These are phyloP conservation scores for Sceliomorpha sp. DNA, from an alignment of 2,888 invertebrate species.

Conservation along the genomic window DNA sequence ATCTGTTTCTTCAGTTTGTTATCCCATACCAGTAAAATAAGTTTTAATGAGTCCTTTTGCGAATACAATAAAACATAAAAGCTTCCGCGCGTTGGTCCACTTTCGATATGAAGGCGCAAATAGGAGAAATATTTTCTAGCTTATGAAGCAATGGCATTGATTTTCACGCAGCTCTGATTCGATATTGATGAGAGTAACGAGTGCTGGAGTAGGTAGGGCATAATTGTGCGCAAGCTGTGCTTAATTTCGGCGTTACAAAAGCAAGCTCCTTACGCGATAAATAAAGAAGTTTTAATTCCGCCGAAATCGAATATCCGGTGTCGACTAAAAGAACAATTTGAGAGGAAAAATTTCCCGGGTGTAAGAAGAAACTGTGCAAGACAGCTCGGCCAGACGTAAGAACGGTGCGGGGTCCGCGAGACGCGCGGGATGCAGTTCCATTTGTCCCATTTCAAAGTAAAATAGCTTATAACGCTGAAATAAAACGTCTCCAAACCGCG, in stretches of 20 bases:
- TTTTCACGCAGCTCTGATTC: conserved; percentile 5
- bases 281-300: conserved; percentile 44
- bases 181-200: conserved; percentile 16
- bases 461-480: conserved; percentile 72
- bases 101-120: too few relatives aligned
- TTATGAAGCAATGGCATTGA: conserved; percentile 16
- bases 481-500: conserved; percentile 64
- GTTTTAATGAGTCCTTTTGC: too few relatives aligned
- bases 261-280: conserved; percentile 19
- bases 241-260: conserved; percentile 17
- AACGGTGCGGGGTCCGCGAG: conserved; percentile 31
- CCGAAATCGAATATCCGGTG: conserved; percentile 36
- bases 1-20: too few relatives aligned
- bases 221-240: conserved; percentile 23
- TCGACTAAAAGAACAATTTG: conserved; percentile 20
- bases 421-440: conserved; percentile 64
- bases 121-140: conserved; percentile 11
- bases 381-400: conserved; percentile 26
- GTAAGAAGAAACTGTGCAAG: conserved; percentile 29
- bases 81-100: too few relatives aligned
- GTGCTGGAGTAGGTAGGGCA: too few relatives aligned
- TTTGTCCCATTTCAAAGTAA: conserved; percentile 72
- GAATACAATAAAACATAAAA: too few relatives aligned
- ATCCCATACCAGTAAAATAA: too few relatives aligned
- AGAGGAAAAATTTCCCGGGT: conserved; percentile 20